Base-by-base conservation (phyloP, 2,888 invertebrate genomes). In the Ectemnius cavifrons region DNA sequence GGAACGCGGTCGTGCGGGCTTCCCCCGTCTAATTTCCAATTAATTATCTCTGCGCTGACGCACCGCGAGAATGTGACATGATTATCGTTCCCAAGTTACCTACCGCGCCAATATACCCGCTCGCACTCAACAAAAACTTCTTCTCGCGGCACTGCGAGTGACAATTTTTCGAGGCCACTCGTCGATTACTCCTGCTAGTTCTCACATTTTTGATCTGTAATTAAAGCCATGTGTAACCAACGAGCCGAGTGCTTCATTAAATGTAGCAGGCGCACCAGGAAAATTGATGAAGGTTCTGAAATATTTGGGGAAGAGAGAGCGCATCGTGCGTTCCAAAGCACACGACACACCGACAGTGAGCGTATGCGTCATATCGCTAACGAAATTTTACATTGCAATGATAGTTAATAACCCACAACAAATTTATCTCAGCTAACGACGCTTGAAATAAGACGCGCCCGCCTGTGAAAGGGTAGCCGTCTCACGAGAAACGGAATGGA, bases 41-140 rank as follows among this genome's bases (percentile, higher is more conserved):
- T 83, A 83, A 82, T 83, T 83, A 82, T 81, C 79, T 74, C 71
- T 71, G 61, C 71, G 71, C 81, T 82, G 77, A 79, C 75, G 81
- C 82, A 81, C 71, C 71, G 80, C 73, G 76, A 83, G 78, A 83
- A 82, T 81, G 78, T 83, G 78, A 70, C 81, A 76, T 70, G 78
- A 83, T 82, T 82, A 82, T 81, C 78, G 81, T 73, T 71, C 63
- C 59, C 61, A 69, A 75, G 63, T 80, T 73, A 66, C 63, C 72
- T 49, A 45, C 5, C 60, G 67, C 63, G 52, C n/a, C 37, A 23
- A 47, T 47, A n/a, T 47, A n/a, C 13, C 2, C n/a, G 23, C 23
- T 23, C 3, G 23, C 11, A 37, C 37, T 11, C 8, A 37, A 27
- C 63, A 59, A 60, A 37, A 52, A 49, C 28, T 63, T 62, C 49